phyloP scores from a whole-genome alignment of 2,888 invertebrate genomes.

The Morpho achilles region DNA sequence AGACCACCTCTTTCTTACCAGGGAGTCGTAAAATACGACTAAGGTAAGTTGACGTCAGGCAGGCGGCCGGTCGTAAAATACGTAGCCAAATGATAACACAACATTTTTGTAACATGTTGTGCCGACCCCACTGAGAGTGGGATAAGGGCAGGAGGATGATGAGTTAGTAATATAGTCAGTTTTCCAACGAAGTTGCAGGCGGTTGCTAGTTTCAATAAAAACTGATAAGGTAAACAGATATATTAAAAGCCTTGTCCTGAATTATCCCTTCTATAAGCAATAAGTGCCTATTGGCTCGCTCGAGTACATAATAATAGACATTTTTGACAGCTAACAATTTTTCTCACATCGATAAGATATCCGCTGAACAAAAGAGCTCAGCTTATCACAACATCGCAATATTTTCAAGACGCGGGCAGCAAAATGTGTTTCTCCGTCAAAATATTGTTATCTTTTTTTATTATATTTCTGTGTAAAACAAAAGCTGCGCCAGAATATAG shows the following conservation, averaged over 20 bases:
- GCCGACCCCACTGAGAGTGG: too few relatives aligned
- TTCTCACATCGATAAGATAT: conserved; percentile 40
- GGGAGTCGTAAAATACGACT: too few relatives aligned
- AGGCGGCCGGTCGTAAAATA: too few relatives aligned
- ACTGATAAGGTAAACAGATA: conserved; percentile 15
- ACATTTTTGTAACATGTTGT: too few relatives aligned
- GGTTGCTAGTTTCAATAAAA: neutral
- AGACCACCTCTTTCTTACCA: too few relatives aligned
- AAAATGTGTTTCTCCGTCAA: conserved; percentile 45
- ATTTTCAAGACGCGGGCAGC: conserved; percentile 28
- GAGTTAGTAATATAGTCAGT: too few relatives aligned
- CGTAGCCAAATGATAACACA: too few relatives aligned
- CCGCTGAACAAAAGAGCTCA: conserved; percentile 38
- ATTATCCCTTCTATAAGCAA: conserved; percentile 14
- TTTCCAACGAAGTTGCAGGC: neutral
- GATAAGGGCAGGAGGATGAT: too few relatives aligned
- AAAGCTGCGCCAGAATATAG: conserved; percentile 43
- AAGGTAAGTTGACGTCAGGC: too few relatives aligned
- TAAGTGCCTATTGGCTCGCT: conserved; percentile 37
- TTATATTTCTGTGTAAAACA: conserved; percentile 41
- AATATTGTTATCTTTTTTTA: conserved; percentile 39
- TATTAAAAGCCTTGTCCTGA: conserved; percentile 5
- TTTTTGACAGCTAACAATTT: conserved; percentile 36
- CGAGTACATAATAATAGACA: conserved; percentile 34
- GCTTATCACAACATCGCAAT: conserved; percentile 39